phyloP scores from a whole-genome alignment of 1,140 invertebrate species.

The Scaptomyza hsui region DNA sequence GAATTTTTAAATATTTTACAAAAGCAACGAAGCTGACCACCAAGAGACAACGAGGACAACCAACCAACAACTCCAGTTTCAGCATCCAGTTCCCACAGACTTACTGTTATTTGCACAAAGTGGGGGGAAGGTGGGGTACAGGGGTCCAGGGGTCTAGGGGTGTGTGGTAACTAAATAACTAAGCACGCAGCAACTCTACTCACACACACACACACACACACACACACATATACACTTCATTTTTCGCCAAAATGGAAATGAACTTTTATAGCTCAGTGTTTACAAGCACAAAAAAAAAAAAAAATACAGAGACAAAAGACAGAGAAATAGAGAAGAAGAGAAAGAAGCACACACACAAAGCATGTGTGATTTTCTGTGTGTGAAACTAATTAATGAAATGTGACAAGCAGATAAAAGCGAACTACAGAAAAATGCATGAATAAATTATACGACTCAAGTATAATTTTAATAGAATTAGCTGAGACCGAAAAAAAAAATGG shows the following conservation, averaged over 20 bases:
- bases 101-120: background rate
- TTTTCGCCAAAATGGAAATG: slow-evolving; percentile 68
- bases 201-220: slow-evolving; percentile 3
- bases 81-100: slow-evolving; percentile 3
- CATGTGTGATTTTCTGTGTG: slow-evolving; percentile 28
- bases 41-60: slow-evolving; percentile 32
- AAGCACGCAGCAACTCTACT: slow-evolving; percentile 40
- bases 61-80: slow-evolving; percentile 2
- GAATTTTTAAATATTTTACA: slow-evolving; percentile 78
- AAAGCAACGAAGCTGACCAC: slow-evolving; percentile 52
- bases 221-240: slow-evolving; percentile 17
- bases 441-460: background rate
- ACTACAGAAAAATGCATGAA: background rate
- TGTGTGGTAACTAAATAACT: slow-evolving; percentile 60
- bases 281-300: slow-evolving; percentile 23
- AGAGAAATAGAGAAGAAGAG: background rate
- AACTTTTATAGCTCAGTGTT: slow-evolving; percentile 48
- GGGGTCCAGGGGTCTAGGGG: no score
- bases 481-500: background rate
- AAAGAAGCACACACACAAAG: background rate
- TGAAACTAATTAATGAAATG: slow-evolving; percentile 50
- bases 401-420: slow-evolving; percentile 27
- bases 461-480: background rate
- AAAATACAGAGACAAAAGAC: background rate
- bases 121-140: background rate